These are phyloP conservation scores for Brotogeris chrysoptera DNA, from an alignment of 2,797 vertebrate species.

Conservation along the genomic window DNA sequence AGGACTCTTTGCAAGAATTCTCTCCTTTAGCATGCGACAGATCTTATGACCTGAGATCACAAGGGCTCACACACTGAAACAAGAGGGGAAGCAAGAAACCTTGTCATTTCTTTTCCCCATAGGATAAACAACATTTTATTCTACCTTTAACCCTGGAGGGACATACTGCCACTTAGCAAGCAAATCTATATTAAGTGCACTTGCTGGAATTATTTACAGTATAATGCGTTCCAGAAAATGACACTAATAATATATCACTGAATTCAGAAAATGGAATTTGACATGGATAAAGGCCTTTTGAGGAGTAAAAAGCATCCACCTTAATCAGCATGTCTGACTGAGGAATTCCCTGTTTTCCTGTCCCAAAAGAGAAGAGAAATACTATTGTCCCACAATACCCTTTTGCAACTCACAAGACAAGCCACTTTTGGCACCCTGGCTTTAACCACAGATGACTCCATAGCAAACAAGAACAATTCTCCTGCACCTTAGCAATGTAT, in stretches of 20 bases:
- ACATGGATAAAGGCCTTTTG: constrained; percentile 19
- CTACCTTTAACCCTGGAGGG: constrained; percentile 43
- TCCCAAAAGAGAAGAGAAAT: not conserved
- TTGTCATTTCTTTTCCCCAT: not conserved
- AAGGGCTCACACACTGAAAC: not conserved
- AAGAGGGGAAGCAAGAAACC: constrained; percentile 2
- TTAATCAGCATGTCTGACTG: not conserved
- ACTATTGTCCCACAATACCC: not conserved
- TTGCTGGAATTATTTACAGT: constrained; percentile 69
- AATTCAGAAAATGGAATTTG: constrained; percentile 38
- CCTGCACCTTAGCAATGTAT: not conserved
- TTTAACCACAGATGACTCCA: not conserved
- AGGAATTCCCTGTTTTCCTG: not conserved
- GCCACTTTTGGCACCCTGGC: not conserved
- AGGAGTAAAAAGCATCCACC: constrained; percentile 8
- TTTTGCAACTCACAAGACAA: not conserved
- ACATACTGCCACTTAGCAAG: constrained; percentile 31
- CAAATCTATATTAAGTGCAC: constrained; percentile 67
- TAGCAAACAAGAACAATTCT: not conserved
- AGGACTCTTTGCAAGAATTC: not conserved
- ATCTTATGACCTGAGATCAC: not conserved
- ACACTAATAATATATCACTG: constrained; percentile 42
- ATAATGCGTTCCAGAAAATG: constrained; percentile 63
- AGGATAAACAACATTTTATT: constrained; percentile 47
- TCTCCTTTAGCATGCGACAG: not conserved